Evolutionary conservation across 2,797 vertebrate genomes (phyloP), one percentile per base, ranked within the genome.

Genomic region (Onychomys leucogaster): DNA sequence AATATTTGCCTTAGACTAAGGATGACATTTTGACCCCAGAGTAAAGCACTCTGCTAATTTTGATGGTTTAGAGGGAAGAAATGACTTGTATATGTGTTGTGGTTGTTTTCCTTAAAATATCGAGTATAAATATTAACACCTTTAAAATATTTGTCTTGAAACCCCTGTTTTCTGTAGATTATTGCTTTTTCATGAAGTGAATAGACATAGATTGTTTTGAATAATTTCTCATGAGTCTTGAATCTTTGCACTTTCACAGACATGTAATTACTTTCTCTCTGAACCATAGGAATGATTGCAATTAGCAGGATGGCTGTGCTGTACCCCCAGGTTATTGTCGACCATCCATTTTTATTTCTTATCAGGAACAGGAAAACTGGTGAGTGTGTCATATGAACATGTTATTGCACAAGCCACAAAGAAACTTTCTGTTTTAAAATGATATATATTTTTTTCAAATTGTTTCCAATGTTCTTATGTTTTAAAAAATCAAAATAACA

Each of bases 301-400:
- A 98, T 99, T 98, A 99, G 99, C 94, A 99, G 99, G 98, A 99
- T 99, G 98, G 98, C 99, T 97, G 99, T 99, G 98, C 98, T 99
- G 97, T 99, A 99, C 93, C 99, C 99, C 57, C 99, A 99, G 73
- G 99, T 99, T 95, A 99, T 99, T 98, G 99, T 99, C 2, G 99
- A 99, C 98, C 99, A 99, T 97, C 99, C 99, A 0, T 99, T 99
- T 98, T 99, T 99, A 98, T 99, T 99, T 90, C 96, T 99, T 98
- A 99, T 99, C 98, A 99, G 99, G 98, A 99, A 99, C 96, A 99
- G 99, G 97, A 99, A 98, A 98, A 99, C 99, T 99, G 99, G 99
- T 99, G 77, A 98, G 98, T 96, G 43, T 81, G 23, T 92, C 81
- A 25, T 29, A 34, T 85, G 29, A 57, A 37, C 55, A 61, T 6